phyloP scores from a whole-genome alignment of 2,113 vertebrate genomes.

The Megaptera novaeangliae region DNA sequence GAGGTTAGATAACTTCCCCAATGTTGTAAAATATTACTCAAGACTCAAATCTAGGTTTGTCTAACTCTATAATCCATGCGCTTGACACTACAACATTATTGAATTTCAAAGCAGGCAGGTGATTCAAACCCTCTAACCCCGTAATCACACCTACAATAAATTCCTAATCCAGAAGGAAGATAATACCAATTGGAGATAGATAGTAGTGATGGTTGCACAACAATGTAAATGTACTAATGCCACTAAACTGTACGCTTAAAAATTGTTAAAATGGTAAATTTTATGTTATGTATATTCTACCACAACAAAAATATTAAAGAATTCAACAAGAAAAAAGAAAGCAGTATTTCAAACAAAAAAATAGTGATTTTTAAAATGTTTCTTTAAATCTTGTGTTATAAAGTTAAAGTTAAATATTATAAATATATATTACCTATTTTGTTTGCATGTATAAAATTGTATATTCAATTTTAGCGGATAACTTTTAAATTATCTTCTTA shows the following conservation, averaged over 20 bases:
- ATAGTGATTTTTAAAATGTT: not conserved
- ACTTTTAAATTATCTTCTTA: not conserved
- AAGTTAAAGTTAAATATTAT: constrained; percentile 14
- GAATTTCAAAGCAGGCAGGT: not conserved
- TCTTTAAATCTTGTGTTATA: not conserved
- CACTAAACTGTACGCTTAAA: not conserved
- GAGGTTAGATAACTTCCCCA: not conserved
- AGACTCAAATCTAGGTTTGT: not conserved
- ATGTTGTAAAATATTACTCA: not conserved
- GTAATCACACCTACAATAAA: not conserved
- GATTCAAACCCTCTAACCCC: not conserved
- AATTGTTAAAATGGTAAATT: not conserved
- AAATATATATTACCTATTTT: not conserved
- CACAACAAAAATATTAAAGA: not conserved
- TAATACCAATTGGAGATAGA: not conserved
- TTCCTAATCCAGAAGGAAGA: not conserved
- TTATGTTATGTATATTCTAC: not conserved
- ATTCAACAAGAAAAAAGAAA: not conserved
- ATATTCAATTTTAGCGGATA: not conserved
- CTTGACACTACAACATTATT: not conserved
- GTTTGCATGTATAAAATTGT: not conserved
- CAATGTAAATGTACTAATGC: not conserved
- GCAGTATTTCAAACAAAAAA: not conserved
- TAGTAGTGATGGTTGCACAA: not conserved
- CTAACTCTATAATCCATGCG: not conserved